These are phyloP conservation scores for Calameuta pallipes DNA, from an alignment of 2,888 invertebrate genomes.

Conservation along the genomic window DNA sequence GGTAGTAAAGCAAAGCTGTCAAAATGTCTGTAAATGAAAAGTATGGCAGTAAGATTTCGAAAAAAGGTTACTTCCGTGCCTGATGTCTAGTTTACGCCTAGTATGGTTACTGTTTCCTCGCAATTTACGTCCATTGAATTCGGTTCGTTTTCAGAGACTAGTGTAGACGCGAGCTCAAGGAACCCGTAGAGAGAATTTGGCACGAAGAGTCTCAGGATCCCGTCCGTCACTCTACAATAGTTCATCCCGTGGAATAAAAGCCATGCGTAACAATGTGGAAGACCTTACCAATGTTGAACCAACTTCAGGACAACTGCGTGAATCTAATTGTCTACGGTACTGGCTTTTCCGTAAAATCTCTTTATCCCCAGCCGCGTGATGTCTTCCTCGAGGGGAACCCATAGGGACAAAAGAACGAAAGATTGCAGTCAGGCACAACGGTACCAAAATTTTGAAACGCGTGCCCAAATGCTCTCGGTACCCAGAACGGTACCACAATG, in stretches of 20 bases:
- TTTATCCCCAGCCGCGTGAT: constrained; percentile 36
- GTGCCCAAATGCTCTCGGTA: constrained; percentile 12
- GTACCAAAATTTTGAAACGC: constrained; percentile 4
- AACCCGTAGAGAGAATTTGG: background rate
- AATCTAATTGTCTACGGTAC: constrained; percentile 51
- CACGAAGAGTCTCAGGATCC: background rate
- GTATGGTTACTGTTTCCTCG: constrained; percentile 24
- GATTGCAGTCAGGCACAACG: background rate
- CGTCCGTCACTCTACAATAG: background rate
- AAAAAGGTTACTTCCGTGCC: constrained; percentile 4
- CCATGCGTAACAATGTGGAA: constrained; percentile 11
- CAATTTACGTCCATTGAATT: constrained; percentile 46
- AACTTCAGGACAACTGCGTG: constrained; percentile 52
- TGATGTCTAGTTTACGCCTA: constrained; percentile 45
- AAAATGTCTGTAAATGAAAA: background rate
- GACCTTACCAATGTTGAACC: constrained; percentile 44
- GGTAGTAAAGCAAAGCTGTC: background rate
- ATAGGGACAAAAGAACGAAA: background rate
- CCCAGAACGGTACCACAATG: constrained; percentile 1
- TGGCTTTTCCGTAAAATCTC: constrained; percentile 27
- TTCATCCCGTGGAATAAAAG: background rate
- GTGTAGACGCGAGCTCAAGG: background rate
- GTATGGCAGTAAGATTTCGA: background rate
- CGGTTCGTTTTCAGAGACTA: background rate
- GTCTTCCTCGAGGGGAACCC: constrained; percentile 31